A percentile compares a stretch with the other conserved stretches of the same genome.
Conservation (phyloP, 2,113 vertebrate species). For the Dasyprocta punctata region DNA sequence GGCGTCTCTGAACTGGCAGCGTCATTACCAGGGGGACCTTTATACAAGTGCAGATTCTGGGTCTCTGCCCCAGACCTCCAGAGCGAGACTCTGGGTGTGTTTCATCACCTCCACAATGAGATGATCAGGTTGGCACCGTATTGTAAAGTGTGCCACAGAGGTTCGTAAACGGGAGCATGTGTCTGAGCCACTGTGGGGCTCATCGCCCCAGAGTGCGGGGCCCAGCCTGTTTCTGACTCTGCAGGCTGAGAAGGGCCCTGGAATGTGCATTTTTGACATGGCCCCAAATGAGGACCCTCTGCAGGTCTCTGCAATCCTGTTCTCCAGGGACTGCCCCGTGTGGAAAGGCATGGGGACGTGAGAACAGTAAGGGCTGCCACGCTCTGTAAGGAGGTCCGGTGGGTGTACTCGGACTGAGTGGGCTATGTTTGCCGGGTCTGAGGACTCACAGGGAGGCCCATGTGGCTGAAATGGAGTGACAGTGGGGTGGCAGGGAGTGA, state of each 20-base stretch:
- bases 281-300: neutral
- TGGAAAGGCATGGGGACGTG: too few relatives aligned
- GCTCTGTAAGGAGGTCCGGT: too few relatives aligned
- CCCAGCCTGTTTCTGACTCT: neutral
- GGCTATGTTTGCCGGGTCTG: neutral
- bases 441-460: neutral
- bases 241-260: neutral
- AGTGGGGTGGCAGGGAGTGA: too few relatives aligned
- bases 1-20: neutral
- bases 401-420: neutral
- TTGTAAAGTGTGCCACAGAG: too few relatives aligned
- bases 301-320: too few relatives aligned
- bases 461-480: neutral
- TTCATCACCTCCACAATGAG: neutral
- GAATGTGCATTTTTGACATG: neutral
- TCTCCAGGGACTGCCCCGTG: fast-evolving
- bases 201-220: neutral
- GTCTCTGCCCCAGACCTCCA: neutral
- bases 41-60: neutral
- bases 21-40: neutral
- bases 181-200: neutral
- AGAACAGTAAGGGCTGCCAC: neutral
- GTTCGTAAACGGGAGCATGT: neutral
- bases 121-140: fast-evolving
- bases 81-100: neutral